A percentile compares a stretch with the other conserved stretches of the same genome.
Conservation (phyloP, 2,113 vertebrate species). For the Camelus dromedarius region DNA sequence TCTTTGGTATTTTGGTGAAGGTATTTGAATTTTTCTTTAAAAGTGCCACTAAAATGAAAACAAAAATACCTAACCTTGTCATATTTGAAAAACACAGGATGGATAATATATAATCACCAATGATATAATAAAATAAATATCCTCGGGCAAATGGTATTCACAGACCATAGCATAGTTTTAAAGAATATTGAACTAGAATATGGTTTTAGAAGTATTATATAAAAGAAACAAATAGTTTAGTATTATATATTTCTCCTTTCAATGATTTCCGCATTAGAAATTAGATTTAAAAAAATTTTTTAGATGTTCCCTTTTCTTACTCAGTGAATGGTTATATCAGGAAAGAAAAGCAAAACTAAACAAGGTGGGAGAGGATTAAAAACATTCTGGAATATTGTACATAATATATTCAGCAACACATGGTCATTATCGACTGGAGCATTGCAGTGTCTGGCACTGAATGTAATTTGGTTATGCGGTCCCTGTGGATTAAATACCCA, state of each 20-base stretch:
- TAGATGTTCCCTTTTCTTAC: constrained; percentile 42
- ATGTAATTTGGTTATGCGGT: background rate
- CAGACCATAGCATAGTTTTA: constrained; percentile 28
- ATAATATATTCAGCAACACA: background rate
- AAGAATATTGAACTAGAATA: constrained; percentile 56
- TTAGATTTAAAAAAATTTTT: constrained; percentile 41
- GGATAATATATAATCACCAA: constrained; percentile 54
- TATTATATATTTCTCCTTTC: constrained; percentile 42
- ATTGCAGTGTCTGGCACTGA: background rate
- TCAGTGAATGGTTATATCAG: background rate
- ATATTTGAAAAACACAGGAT: constrained; percentile 57
- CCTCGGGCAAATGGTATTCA: constrained; percentile 28
- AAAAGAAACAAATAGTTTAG: constrained; percentile 49
- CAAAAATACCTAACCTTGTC: constrained; percentile 64
- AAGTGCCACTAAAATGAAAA: constrained; percentile 62
- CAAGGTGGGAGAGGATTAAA: background rate
- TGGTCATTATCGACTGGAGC: background rate
- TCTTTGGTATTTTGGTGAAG: constrained; percentile 52
- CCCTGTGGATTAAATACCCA: background rate
- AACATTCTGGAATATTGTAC: background rate
- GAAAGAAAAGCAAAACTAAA: background rate
- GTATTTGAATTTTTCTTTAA: constrained; percentile 66
- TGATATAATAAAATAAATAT: constrained; percentile 51
- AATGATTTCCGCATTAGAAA: constrained; percentile 48
- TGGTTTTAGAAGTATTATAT: constrained; percentile 43